Evolutionary conservation across 2,113 vertebrate genomes (phyloP).

Genomic region (Cnemophilus loriae): DNA sequence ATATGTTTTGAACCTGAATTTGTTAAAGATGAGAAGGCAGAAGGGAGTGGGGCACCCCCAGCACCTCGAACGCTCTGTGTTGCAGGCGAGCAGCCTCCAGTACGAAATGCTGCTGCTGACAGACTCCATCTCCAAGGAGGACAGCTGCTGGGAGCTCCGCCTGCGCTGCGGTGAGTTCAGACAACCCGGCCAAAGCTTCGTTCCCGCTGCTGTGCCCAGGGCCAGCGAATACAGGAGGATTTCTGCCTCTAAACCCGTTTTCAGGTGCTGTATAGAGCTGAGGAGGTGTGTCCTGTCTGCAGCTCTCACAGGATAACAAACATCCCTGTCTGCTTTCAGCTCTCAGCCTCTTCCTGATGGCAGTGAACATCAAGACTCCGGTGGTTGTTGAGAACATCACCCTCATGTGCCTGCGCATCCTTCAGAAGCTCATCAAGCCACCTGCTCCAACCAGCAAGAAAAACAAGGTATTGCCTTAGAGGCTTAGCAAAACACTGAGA

Average conservation of each 20-base stretch:
- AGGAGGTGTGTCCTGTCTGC: not conserved
- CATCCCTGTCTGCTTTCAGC: constrained; percentile 63
- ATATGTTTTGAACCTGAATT: not conserved
- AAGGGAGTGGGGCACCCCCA: not conserved
- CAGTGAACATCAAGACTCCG: constrained; percentile 96
- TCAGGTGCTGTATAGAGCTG: not conserved
- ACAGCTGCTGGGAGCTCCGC: constrained; percentile 95
- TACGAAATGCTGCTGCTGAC: constrained; percentile 97
- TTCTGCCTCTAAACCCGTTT: not conserved
- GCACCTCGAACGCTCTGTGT: not conserved
- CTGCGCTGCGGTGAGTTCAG: constrained; percentile 89
- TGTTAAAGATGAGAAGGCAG: not conserved
- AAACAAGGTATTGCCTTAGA: constrained; percentile 84
- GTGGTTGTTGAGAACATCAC: constrained; percentile 99
- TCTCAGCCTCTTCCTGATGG: constrained; percentile 96
- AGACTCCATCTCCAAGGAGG: constrained; percentile 96
- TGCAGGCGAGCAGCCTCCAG: constrained; percentile 93
- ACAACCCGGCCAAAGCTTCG: rapidly evolving
- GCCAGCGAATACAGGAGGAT: rapidly evolving
- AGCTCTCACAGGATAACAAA: not conserved
- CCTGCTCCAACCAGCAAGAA: constrained; percentile 98
- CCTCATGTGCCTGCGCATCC: constrained; percentile 95
- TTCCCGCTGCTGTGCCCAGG: not conserved
- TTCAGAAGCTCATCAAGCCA: constrained; percentile 96
- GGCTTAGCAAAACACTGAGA: not conserved